These are phyloP conservation scores for Tinea semifulvella DNA, from an alignment of 2,888 invertebrate species.

Conservation along the genomic window DNA sequence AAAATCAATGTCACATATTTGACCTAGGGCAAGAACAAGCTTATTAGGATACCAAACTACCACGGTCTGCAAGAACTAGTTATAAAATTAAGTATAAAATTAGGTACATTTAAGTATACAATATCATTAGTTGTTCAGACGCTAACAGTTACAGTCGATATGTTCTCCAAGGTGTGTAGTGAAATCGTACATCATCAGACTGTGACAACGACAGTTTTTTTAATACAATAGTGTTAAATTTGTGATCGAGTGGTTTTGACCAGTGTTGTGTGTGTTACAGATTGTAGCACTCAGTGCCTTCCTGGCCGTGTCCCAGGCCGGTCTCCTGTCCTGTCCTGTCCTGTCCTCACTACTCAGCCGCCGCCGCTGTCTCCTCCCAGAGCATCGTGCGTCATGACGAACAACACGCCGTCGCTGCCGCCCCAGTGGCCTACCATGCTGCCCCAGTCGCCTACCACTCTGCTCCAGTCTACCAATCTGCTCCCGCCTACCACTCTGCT, in stretches of 20 bases:
- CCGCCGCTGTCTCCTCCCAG: conserved; percentile 39
- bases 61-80: conserved; percentile 3
- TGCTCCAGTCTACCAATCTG: conserved; percentile 20
- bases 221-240: too few relatives aligned
- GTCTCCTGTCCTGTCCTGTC: conserved; percentile 40
- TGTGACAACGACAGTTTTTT: too few relatives aligned
- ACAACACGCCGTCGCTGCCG: conserved; percentile 22
- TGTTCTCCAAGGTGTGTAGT: conserved; percentile 4
- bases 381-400: conserved; percentile 26
- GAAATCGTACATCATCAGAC: too few relatives aligned
- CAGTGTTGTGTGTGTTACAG: too few relatives aligned
- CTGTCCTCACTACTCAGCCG: conserved; percentile 48
- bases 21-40: background rate
- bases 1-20: background rate
- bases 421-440: conserved; percentile 20
- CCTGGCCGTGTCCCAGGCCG: conserved; percentile 28
- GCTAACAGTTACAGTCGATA: background rate
- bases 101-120: background rate
- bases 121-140: conserved; percentile 9
- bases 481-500: conserved; percentile 19
- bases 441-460: conserved; percentile 16
- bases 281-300: conserved; percentile 15
- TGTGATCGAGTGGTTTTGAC: too few relatives aligned
- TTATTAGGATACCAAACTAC: too few relatives aligned
- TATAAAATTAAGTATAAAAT: conserved; percentile 2